Conservation (phyloP, 2,888 invertebrate species). For the Drosophila testacea region DNA sequence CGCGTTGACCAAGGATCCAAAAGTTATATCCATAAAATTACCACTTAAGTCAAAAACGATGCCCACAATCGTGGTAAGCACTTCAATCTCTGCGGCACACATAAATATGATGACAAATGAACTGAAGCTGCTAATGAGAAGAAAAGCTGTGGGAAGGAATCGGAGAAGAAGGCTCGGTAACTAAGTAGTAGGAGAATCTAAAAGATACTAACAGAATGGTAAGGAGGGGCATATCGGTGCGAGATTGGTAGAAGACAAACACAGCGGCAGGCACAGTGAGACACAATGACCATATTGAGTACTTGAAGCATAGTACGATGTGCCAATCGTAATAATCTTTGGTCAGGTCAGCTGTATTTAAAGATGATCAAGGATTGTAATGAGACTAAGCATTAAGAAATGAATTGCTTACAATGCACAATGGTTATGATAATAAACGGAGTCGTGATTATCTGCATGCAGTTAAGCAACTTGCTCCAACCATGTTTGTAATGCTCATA, state of each 20-base stretch:
- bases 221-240: constrained; percentile 56
- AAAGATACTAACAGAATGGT: constrained; percentile 41
- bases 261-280: constrained; percentile 46
- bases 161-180: neutral
- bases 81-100: constrained; percentile 50
- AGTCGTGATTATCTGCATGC: constrained; percentile 59
- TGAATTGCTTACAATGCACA: constrained; percentile 48
- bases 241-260: constrained; percentile 34
- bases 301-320: neutral
- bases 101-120: constrained; percentile 33
- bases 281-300: constrained; percentile 38
- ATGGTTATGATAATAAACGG: constrained; percentile 47
- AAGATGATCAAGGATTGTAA: neutral
- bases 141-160: constrained; percentile 8
- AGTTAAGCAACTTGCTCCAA: constrained; percentile 80
- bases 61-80: constrained; percentile 42
- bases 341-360: constrained; percentile 19
- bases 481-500: constrained; percentile 71
- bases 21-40: constrained; percentile 38
- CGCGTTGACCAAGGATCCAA: constrained; percentile 39
- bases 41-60: constrained; percentile 24
- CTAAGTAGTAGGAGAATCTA: neutral
- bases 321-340: constrained; percentile 17
- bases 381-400: neutral
- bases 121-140: neutral